Base-by-base conservation (phyloP, 2,113 vertebrate species). In the Prochilodus magdalenae region DNA sequence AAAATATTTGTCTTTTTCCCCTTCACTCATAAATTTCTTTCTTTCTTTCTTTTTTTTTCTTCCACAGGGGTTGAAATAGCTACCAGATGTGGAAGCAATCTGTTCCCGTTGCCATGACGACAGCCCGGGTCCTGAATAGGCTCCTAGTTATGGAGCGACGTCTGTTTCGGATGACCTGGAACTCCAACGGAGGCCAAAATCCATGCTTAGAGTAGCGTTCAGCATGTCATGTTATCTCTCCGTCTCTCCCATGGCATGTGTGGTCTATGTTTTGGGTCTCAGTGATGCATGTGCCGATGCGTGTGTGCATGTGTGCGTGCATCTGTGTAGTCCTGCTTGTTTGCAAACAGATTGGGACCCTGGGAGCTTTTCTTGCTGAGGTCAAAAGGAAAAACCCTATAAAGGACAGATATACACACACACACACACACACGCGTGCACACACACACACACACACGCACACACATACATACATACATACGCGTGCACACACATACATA, bases 41-140 rank as follows among this genome's bases (percentile, higher is more conserved):
- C 90, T 91, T 92, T 91, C 90, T 91, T 26, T 92, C 89, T 90
- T 88, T 24, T 85, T 83, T 88, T 85, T 86, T 81, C 80, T 67
- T 88, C 91, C 79, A 88, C 90, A 89, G 85, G 85, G 88, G 89
- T 90, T 93, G 87, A 96, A 97, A 98, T 98, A 72, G 89, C 94
- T 97, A 96, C 96, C 97, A 98, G 96, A 98, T 99, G 96, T 96
- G 92, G 85, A 87, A 94, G 92, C 93, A 93, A 93, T 96, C 91
- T 92, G 91, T 93, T 90, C 91, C 86, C 87, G 93, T 96, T 94
- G 90, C 93, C 85, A 88, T 83, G 40, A 92, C 89, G 91, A 95
- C 92, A 40, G 55, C 85, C 83, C 14, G 77, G n/a, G 90, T 92
- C 92, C 85, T 70, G 92, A 92, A 92, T 89, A 91, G 91, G 85